A percentile compares a stretch with the other conserved stretches of the same genome.
These are phyloP conservation scores for Galleria mellonella DNA, from an alignment of 1,140 invertebrate genomes.

Conservation along the genomic window DNA sequence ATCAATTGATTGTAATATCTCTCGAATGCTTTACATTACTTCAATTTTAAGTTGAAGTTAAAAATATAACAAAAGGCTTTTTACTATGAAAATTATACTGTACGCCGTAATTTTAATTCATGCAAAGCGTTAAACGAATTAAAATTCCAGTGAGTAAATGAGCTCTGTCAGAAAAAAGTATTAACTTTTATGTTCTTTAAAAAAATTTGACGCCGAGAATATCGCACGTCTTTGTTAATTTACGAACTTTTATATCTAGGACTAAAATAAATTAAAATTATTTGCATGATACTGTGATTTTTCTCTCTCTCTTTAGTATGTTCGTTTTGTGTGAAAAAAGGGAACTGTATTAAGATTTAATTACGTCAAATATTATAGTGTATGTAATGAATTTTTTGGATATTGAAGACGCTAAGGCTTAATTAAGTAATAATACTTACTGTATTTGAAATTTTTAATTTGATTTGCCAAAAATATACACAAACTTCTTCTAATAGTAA, in stretches of 20 bases:
- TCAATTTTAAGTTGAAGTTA: background rate
- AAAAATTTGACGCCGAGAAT: slow-evolving; percentile 23
- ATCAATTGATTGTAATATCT: slow-evolving; percentile 36
- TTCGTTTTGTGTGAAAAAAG: no score
- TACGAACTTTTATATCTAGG: slow-evolving; percentile 1
- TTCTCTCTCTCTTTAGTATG: no score
- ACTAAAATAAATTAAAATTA: slow-evolving; percentile 3
- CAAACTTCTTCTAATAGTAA: no score
- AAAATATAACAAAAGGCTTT: slow-evolving; percentile 24
- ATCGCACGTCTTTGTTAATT: slow-evolving; percentile 9
- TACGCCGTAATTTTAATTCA: slow-evolving; percentile 47
- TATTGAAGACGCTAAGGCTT: no score
- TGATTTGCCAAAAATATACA: no score
- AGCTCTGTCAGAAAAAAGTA: slow-evolving; percentile 51
- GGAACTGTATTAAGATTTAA: no score
- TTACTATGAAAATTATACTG: slow-evolving; percentile 49
- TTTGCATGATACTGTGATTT: background rate
- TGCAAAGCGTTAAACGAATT: slow-evolving; percentile 47
- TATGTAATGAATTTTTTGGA: no score
- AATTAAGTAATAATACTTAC: no score
- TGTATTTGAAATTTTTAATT: no score
- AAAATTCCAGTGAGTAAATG: slow-evolving; percentile 50
- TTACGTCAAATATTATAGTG: no score
- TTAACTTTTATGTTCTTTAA: slow-evolving; percentile 40
- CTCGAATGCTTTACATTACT: slow-evolving; percentile 26